These are phyloP conservation scores for Cephus cinctus DNA, from an alignment of 1,140 invertebrate genomes.

Conservation along the genomic window DNA sequence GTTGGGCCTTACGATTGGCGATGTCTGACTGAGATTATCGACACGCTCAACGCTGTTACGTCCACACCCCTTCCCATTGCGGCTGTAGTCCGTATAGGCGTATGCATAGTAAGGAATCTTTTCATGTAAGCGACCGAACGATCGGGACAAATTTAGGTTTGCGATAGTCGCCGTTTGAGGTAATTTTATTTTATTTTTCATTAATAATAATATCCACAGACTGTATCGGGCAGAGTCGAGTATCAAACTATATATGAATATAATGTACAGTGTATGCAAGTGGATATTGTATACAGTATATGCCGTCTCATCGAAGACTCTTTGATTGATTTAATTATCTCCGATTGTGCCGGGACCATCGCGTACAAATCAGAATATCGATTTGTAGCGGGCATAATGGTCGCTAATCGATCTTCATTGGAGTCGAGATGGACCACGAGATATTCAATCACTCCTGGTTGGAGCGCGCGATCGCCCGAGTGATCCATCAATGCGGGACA, in stretches of 20 bases:
- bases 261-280: too few relatives aligned
- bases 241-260: too few relatives aligned
- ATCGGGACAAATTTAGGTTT: too few relatives aligned
- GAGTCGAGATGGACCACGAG: constrained; percentile 41
- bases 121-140: too few relatives aligned
- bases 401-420: constrained; percentile 44
- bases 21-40: constrained; percentile 5
- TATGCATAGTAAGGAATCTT: too few relatives aligned
- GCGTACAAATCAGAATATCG: constrained; percentile 28
- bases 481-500: constrained; percentile 39
- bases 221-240: too few relatives aligned
- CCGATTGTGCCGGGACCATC: constrained; percentile 8
- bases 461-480: constrained; percentile 35
- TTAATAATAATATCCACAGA: too few relatives aligned
- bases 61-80: neutral
- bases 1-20: neutral
- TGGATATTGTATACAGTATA: too few relatives aligned
- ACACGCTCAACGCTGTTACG: constrained; percentile 2
- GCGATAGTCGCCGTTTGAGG: too few relatives aligned
- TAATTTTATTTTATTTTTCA: too few relatives aligned
- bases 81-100: too few relatives aligned
- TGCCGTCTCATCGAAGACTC: too few relatives aligned
- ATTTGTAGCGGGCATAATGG: constrained; percentile 36
- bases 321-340: constrained; percentile 7
- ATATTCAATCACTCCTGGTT: constrained; percentile 46